Conservation (phyloP, 2,113 vertebrate genomes). For the Eptesicus fuscus region DNA sequence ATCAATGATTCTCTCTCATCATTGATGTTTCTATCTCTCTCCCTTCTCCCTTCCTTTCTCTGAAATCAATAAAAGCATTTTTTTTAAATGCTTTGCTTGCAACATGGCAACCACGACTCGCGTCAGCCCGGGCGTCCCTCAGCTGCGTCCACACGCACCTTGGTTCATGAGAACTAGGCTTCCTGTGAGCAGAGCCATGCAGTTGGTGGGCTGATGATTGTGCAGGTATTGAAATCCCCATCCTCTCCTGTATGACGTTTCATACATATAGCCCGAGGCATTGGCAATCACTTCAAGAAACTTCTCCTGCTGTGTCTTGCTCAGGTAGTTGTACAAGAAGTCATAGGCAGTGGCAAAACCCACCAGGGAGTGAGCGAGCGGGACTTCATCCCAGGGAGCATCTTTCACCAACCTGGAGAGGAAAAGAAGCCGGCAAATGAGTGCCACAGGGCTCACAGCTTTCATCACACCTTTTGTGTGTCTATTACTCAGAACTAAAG, state of each 20-base stretch:
- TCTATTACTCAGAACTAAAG: neutral
- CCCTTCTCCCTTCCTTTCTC: too few relatives aligned
- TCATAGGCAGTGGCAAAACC: slow-evolving; percentile 98
- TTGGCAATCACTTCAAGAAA: slow-evolving; percentile 98
- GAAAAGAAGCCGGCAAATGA: slow-evolving; percentile 54
- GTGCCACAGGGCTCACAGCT: neutral
- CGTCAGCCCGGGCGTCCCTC: neutral
- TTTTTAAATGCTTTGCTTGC: neutral
- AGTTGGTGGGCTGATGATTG: slow-evolving; percentile 99
- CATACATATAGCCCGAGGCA: slow-evolving; percentile 94
- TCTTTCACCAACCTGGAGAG: slow-evolving; percentile 95
- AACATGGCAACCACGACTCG: neutral
- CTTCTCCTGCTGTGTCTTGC: slow-evolving; percentile 91
- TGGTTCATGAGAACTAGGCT: slow-evolving; percentile 97
- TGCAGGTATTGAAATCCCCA: slow-evolving; percentile 99
- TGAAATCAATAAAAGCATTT: too few relatives aligned
- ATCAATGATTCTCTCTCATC: too few relatives aligned
- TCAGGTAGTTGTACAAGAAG: slow-evolving; percentile 94
- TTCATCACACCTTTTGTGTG: rapidly evolving
- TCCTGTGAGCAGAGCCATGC: slow-evolving; percentile 95
- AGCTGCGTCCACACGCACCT: slow-evolving; percentile 82
- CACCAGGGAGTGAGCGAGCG: slow-evolving; percentile 95
- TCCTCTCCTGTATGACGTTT: slow-evolving; percentile 93
- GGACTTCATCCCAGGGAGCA: slow-evolving; percentile 98
- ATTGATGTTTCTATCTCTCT: too few relatives aligned